Evolutionary conservation across 2,888 invertebrate genomes (phyloP), one percentile per base, ranked within the genome.

Genomic region (Temnothorax unifasciatus): DNA sequence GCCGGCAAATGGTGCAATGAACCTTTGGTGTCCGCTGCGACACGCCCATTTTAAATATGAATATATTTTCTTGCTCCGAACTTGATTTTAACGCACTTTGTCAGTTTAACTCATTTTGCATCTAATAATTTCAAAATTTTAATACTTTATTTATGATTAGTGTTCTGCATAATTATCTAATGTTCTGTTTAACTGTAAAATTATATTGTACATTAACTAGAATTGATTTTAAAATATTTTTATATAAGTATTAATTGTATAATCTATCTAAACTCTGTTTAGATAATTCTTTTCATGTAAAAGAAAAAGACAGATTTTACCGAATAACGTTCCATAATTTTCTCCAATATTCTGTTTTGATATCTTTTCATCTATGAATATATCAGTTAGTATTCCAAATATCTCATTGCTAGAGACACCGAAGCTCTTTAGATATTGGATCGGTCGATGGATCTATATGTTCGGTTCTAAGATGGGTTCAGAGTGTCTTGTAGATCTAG

Each of bases 11-110:
- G 86, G 21, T 79, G 83, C 86, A 66, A 90, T 84, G 81, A 88
- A 85, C 83, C 88, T 83, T 34, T 82, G 77, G 63, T 76, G 83
- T 73, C 38, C 73, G 34, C 83, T 64, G 76, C 44, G 66, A 66
- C 82, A 86, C 83, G 79, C 84, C 82, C 87, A 85, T 87, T 89
- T 90, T 86, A 86, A 90, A 87, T 88, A 85, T 66, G 82, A 89
- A 86, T 83, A 79, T 38, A 54, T 76, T 44, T 68, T 57, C 5
- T 61, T 15, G 8, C 21, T n/a, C 6, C 25, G 44, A 57, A 79
- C 52, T 34, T 77, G 41, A 79, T 71, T 57, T 79, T 57, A 57
- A 69, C 3, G 21, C 18, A 11, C 38, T 13, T 50, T 18, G 25
- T n/a, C n/a, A 8, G 6, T n/a, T 13, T 68, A 66, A 64, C 13